These are phyloP conservation scores for Thryonomys swinderianus DNA, from an alignment of 2,113 vertebrate species.

Conservation along the genomic window DNA sequence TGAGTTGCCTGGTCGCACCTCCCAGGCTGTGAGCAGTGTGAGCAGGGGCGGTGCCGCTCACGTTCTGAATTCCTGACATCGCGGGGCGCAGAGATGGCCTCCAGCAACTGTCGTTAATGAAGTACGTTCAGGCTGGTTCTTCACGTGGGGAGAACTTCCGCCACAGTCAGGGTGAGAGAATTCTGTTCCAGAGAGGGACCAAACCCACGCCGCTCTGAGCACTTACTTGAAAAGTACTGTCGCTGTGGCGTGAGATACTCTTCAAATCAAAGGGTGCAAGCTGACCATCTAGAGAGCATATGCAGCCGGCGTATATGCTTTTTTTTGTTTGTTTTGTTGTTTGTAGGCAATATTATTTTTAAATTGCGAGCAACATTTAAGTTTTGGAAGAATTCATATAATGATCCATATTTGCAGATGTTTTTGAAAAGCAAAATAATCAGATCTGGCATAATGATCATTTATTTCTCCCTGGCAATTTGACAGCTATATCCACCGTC, in stretches of 20 bases:
- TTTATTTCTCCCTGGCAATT: not conserved
- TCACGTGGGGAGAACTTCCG: not conserved
- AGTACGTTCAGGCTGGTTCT: not conserved
- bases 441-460: not conserved
- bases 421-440: slow-evolving; percentile 14
- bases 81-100: not conserved
- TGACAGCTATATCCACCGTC: not conserved
- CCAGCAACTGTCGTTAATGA: not conserved
- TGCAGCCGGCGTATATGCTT: not conserved
- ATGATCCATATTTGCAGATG: not conserved
- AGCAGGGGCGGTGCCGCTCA: not conserved
- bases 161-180: not conserved
- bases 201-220: not conserved
- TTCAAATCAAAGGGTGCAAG: not conserved
- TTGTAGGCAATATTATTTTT: not conserved
- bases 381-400: not conserved
- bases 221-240: not conserved
- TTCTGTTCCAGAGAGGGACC: not conserved
- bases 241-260: not conserved
- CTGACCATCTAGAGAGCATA: not conserved
- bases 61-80: not conserved
- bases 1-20: not conserved
- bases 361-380: slow-evolving; percentile 15
- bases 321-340: not conserved
- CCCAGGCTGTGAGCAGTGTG: not conserved